phyloP scores from a whole-genome alignment of 2,797 vertebrate genomes.

The Galagoides demidoff region DNA sequence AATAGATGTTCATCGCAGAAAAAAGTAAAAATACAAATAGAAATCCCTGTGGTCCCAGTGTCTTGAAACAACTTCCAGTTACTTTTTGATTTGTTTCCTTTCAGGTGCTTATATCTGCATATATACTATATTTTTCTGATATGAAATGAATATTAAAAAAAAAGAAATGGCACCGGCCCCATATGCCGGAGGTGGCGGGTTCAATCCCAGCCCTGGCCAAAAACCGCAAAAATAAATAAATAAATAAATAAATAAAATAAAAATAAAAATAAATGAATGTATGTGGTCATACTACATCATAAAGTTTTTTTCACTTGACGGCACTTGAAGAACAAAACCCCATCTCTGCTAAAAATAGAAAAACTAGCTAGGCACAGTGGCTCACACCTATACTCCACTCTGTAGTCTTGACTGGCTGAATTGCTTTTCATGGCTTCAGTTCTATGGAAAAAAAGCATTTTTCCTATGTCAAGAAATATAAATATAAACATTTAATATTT shows the following conservation, averaged over 20 bases:
- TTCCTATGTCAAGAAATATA: slow-evolving; percentile 19
- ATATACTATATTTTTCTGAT: slow-evolving; percentile 25
- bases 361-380: too few relatives aligned
- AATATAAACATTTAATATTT: slow-evolving; percentile 15
- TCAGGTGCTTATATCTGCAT: slow-evolving; percentile 2
- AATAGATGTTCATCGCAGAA: not conserved
- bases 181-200: too few relatives aligned
- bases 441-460: slow-evolving; percentile 36
- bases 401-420: not conserved
- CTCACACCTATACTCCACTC: not conserved
- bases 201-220: too few relatives aligned
- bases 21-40: slow-evolving; percentile 21
- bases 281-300: not conserved
- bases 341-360: too few relatives aligned
- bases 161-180: too few relatives aligned
- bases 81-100: not conserved
- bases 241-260: too few relatives aligned
- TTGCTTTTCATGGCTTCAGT: not conserved
- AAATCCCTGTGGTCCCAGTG: not conserved
- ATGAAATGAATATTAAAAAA: not conserved
- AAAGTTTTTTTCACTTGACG: not conserved
- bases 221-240: too few relatives aligned
- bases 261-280: not conserved
- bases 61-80: slow-evolving; percentile 10
- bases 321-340: not conserved